Evolutionary conservation across 2,888 invertebrate genomes (phyloP).

Genomic region (Baccha elongata): DNA sequence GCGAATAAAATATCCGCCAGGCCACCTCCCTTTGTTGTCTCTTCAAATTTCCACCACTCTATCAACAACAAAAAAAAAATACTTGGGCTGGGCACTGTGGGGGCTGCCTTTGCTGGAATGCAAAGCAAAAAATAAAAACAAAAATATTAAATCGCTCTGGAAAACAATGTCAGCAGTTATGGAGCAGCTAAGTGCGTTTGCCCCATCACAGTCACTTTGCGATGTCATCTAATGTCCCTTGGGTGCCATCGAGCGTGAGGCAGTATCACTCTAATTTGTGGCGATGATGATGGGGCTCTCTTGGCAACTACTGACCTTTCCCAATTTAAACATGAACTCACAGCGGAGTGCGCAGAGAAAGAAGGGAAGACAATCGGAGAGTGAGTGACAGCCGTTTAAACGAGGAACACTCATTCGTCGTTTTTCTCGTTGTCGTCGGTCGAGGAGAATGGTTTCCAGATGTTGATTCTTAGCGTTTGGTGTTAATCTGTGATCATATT

Average conservation of each 20-base stretch:
- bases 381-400: constrained; percentile 44
- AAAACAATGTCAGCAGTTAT: constrained; percentile 55
- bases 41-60: no score
- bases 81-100: no score
- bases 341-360: no score
- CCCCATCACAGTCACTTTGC: constrained; percentile 30
- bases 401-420: not conserved
- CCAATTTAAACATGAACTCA: constrained; percentile 68
- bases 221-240: constrained; percentile 39
- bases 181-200: constrained; percentile 7
- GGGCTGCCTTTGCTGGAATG: no score
- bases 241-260: constrained; percentile 29
- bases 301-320: constrained; percentile 49
- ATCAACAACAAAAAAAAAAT: no score
- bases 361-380: constrained; percentile 38
- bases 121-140: constrained; percentile 22
- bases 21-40: no score
- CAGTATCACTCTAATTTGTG: constrained; percentile 43
- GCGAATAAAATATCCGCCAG: constrained; percentile 32
- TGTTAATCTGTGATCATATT: constrained; percentile 64
- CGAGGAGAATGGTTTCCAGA: constrained; percentile 8
- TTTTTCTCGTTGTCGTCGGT: no score
- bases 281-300: constrained; percentile 16
- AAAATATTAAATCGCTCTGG: constrained; percentile 30
- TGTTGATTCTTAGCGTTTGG: constrained; percentile 40